Percentiles rank a stretch among this genome's conserved stretches.
These are phyloP conservation scores for Epinephelus lanceolatus DNA, from an alignment of 2,113 vertebrate species.

Conservation along the genomic window DNA sequence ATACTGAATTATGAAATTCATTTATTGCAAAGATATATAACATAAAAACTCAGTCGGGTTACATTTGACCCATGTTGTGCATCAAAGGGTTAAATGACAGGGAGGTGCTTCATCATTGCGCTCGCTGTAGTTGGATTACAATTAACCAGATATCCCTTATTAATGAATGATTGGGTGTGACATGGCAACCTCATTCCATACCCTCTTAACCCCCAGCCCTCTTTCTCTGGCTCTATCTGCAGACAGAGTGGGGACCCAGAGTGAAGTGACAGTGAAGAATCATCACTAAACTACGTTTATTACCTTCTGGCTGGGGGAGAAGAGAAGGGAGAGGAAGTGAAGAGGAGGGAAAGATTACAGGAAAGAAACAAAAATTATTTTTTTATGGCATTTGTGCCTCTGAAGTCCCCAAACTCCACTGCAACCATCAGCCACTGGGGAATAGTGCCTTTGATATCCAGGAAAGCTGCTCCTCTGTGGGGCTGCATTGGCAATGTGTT, in stretches of 20 bases:
- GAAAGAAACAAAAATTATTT: conserved; percentile 28
- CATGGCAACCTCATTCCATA: neutral
- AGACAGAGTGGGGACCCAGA: conserved; percentile 84
- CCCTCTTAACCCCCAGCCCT: neutral
- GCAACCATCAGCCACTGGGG: conserved; percentile 14
- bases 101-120: neutral
- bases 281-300: conserved; percentile 86
- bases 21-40: too few relatives aligned
- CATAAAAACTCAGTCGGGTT: too few relatives aligned
- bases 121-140: neutral
- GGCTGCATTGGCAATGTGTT: conserved; percentile 6
- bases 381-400: conserved; percentile 26
- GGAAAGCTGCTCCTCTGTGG: conserved; percentile 11
- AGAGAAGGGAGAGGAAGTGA: conserved; percentile 26
- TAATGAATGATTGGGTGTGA: neutral
- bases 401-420: conserved; percentile 31
- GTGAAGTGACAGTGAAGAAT: conserved; percentile 91
- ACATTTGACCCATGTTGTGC: too few relatives aligned
- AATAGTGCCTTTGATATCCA: conserved; percentile 42
- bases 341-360: conserved; percentile 33
- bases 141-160: neutral
- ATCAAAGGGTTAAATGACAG: neutral
- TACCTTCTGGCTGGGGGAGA: conserved; percentile 62
- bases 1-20: too few relatives aligned
- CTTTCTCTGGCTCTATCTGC: conserved; percentile 60